Evolutionary conservation across 64 coral and sea anemone genomes (phyloP), one percentile per base, ranked within the genome.

Genomic region (Stichodactyla helianthus): DNA sequence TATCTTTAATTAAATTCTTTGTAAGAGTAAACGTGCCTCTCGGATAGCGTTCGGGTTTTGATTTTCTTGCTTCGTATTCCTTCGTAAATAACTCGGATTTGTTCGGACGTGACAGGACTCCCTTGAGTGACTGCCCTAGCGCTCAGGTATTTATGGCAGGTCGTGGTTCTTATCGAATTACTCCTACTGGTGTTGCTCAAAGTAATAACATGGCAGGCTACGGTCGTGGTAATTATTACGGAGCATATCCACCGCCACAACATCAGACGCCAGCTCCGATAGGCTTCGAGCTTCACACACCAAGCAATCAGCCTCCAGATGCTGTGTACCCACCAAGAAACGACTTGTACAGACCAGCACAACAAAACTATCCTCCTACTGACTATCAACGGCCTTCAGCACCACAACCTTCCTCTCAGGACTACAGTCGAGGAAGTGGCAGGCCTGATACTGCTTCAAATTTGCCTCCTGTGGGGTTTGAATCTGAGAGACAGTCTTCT

Each of bases 391-490:
- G 51, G 50, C 51, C 68, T 76, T 6, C 54, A 31, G 10, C 20
- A 53, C 77, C 20, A 5, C 56, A 81, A 26, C 88, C 88, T 26
- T 28, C 77, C 3, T 51, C 15, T 2, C 90, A 85, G 7, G 67
- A 79, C 5, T 92, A 92, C 52, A 79, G 84, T 53, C 77, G 82
- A 52, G 90, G 54, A 53, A 5, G 26, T 60, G 11, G 4, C 25
- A n/a, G 22, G 2, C 68, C 68, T 27, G 55, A 54, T 62, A 54
- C 54, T 52, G 17, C 26, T 14, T 51, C 79, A 23, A 83, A 78
- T 16, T 77, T 87, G 7, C 90, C 90, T 57, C 89, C 90, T 12
- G 90, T 92, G 7, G 90, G 90, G 14, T 92, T 92, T 87, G 90
- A 92, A 82, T 76, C 64, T 13, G 79, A 81, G 18, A 28, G 10